Percentiles rank a stretch among this genome's conserved stretches.
These are phyloP conservation scores for Nothocercus nigrocapillus DNA, from an alignment of 2,113 vertebrate species.

Conservation along the genomic window DNA sequence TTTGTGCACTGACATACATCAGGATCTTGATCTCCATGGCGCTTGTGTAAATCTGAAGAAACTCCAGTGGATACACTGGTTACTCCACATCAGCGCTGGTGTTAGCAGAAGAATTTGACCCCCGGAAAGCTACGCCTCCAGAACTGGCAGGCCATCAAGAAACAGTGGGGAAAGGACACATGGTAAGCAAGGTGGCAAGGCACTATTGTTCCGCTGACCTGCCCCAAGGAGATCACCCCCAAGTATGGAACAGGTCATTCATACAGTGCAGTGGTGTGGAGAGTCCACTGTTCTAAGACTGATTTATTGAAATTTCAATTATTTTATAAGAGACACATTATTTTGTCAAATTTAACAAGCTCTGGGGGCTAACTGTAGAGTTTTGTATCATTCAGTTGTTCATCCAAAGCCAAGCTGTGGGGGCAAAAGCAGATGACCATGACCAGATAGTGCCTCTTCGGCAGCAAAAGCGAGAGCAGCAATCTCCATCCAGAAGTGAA, in stretches of 20 bases:
- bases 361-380: not conserved
- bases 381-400: not conserved
- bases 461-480: not conserved
- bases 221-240: not conserved
- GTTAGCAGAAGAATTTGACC: not conserved
- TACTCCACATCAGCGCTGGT: not conserved
- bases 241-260: conserved; percentile 26
- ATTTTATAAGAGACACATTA: not conserved
- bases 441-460: not conserved
- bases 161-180: not conserved
- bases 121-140: not conserved
- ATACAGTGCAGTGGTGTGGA: conserved; percentile 37
- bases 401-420: not conserved
- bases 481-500: not conserved
- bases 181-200: not conserved
- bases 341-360: not conserved
- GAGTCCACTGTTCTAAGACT: conserved; percentile 17
- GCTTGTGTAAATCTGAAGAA: not conserved
- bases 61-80: not conserved
- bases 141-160: conserved; percentile 50
- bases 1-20: not conserved
- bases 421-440: not conserved
- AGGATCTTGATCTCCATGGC: conserved; percentile 12
- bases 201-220: conserved; percentile 57
- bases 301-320: conserved; percentile 37